Percentiles rank a stretch among this genome's conserved stretches.
Conservation (phyloP, 2,888 invertebrate species). For the Homarus gammarus region DNA sequence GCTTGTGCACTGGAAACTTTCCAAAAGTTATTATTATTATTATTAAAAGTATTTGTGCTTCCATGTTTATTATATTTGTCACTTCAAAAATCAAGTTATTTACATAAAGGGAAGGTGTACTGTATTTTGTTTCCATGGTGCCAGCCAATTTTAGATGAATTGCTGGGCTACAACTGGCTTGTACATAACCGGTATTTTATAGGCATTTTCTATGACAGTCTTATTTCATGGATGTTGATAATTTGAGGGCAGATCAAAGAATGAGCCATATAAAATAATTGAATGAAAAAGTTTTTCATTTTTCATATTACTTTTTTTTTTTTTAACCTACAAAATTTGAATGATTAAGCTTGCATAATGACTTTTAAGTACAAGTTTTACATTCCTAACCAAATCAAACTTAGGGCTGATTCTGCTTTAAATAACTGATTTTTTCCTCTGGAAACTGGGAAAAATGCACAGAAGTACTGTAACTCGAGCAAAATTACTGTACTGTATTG, state of each 20-base stretch:
- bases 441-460: too few relatives aligned
- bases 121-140: slow-evolving; percentile 30
- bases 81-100: neutral
- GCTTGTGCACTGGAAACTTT: slow-evolving; percentile 19
- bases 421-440: too few relatives aligned
- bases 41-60: slow-evolving; percentile 15
- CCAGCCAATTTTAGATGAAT: slow-evolving; percentile 37
- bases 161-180: slow-evolving; percentile 19
- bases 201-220: slow-evolving; percentile 18
- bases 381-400: too few relatives aligned
- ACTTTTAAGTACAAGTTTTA: too few relatives aligned
- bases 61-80: slow-evolving; percentile 1
- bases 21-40: neutral
- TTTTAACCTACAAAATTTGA: too few relatives aligned
- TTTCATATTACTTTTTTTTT: neutral
- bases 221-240: neutral
- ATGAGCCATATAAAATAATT: slow-evolving; percentile 6
- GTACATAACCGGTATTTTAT: slow-evolving; percentile 35
- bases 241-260: slow-evolving; percentile 31
- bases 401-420: too few relatives aligned
- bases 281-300: neutral
- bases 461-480: too few relatives aligned
- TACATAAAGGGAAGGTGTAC: neutral
- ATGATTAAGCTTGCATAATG: too few relatives aligned
- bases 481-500: neutral